phyloP scores from a whole-genome alignment of 2,797 vertebrate genomes.

The Gallinago solitaria region DNA sequence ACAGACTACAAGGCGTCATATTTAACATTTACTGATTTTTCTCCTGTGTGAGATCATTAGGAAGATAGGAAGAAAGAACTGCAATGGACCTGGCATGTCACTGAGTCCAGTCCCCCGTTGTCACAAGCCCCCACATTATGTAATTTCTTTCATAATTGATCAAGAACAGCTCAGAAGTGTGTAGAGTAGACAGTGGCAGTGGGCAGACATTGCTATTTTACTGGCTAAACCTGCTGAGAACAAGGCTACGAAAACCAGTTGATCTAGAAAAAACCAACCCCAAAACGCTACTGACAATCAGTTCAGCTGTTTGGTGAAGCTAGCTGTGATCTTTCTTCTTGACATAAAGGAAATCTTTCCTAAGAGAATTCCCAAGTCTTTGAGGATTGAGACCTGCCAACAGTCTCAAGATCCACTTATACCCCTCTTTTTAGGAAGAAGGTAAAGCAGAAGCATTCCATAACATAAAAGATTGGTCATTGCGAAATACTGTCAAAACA shows the following conservation, averaged over 20 bases:
- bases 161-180: not conserved
- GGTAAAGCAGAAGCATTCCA: not conserved
- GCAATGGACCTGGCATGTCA: not conserved
- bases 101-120: not conserved
- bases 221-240: not conserved
- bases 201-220: not conserved
- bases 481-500: not conserved
- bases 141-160: not conserved
- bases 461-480: not conserved
- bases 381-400: not conserved
- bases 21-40: not conserved
- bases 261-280: rapidly evolving
- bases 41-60: not conserved
- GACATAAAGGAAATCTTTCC: not conserved
- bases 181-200: not conserved
- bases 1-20: not conserved
- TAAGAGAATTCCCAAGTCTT: not conserved
- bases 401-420: not conserved
- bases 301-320: not conserved
- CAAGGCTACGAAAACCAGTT: not conserved
- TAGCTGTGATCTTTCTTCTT: not conserved
- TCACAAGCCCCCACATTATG: not conserved
- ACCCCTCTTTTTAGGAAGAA: not conserved
- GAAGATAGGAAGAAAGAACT: not conserved
- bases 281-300: not conserved